These are phyloP conservation scores for Ischnus inquisitorius DNA, from an alignment of 2,888 invertebrate genomes.

Conservation along the genomic window DNA sequence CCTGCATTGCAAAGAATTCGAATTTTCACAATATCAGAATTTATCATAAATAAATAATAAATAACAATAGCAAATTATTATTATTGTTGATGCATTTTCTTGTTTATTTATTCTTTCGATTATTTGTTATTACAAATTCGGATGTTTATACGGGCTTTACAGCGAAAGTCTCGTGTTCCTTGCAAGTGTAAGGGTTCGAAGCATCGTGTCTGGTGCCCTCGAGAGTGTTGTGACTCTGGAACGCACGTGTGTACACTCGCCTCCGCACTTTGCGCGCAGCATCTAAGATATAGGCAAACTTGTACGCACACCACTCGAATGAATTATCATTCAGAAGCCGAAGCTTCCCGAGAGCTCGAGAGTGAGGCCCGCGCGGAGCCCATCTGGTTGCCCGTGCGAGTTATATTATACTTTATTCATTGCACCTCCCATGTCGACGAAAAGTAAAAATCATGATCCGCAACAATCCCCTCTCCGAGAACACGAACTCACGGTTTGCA, in stretches of 20 bases:
- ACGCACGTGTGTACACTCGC: slow-evolving; percentile 57
- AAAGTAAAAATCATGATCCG: not conserved
- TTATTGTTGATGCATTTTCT: too few species aligned
- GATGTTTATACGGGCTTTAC: not conserved
- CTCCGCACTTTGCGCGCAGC: slow-evolving; percentile 52
- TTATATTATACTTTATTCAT: slow-evolving; percentile 9
- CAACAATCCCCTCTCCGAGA: not conserved
- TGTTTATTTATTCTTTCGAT: not conserved
- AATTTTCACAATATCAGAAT: too few species aligned
- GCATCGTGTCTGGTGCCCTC: slow-evolving; percentile 43
- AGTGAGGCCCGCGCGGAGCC: slow-evolving; percentile 9
- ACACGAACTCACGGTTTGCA: slow-evolving; percentile 16
- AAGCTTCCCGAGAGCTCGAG: slow-evolving; percentile 9
- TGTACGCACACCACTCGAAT: slow-evolving; percentile 51
- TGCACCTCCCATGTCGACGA: not conserved
- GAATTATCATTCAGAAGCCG: slow-evolving; percentile 57
- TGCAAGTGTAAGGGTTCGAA: slow-evolving; percentile 32
- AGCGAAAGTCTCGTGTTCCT: slow-evolving; percentile 20
- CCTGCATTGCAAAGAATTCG: too few species aligned
- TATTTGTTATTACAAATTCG: not conserved
- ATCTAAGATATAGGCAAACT: not conserved
- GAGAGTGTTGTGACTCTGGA: slow-evolving; percentile 42
- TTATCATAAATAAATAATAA: too few species aligned
- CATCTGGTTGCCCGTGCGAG: slow-evolving; percentile 47
- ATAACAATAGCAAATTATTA: too few species aligned